These are phyloP conservation scores for Crotalus tigris DNA, from an alignment of 2,113 vertebrate genomes.

Conservation along the genomic window DNA sequence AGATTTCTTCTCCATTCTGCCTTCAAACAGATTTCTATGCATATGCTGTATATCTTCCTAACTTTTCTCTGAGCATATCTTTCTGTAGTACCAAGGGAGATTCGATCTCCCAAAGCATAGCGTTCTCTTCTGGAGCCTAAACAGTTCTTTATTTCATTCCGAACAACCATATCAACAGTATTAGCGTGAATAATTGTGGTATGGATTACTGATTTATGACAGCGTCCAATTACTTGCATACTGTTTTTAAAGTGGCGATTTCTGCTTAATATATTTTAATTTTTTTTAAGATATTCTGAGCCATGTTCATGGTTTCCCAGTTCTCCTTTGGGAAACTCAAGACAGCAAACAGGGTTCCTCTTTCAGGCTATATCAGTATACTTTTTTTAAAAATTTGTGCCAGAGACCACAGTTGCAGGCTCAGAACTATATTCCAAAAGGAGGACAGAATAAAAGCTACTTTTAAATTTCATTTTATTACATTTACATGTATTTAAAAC, in stretches of 20 bases:
- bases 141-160: not conserved
- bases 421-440: not conserved
- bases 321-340: not conserved
- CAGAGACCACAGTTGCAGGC: not conserved
- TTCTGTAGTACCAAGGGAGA: not conserved
- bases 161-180: not conserved
- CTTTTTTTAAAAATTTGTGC: not conserved
- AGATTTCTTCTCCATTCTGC: not conserved
- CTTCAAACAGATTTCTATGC: not conserved
- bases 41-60: not conserved
- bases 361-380: not conserved
- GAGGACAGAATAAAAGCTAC: not conserved
- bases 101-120: not conserved
- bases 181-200: not conserved
- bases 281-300: not conserved
- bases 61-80: not conserved
- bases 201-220: not conserved
- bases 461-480: not conserved
- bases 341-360: not conserved
- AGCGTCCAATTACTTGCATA: not conserved
- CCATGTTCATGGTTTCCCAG: not conserved
- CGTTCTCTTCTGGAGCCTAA: not conserved
- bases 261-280: not conserved
- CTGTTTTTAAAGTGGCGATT: not conserved
- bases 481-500: not conserved